Percentiles rank a stretch among this genome's conserved stretches.
phyloP scores from a whole-genome alignment of 2,113 vertebrate species.

The Mobula birostris region DNA sequence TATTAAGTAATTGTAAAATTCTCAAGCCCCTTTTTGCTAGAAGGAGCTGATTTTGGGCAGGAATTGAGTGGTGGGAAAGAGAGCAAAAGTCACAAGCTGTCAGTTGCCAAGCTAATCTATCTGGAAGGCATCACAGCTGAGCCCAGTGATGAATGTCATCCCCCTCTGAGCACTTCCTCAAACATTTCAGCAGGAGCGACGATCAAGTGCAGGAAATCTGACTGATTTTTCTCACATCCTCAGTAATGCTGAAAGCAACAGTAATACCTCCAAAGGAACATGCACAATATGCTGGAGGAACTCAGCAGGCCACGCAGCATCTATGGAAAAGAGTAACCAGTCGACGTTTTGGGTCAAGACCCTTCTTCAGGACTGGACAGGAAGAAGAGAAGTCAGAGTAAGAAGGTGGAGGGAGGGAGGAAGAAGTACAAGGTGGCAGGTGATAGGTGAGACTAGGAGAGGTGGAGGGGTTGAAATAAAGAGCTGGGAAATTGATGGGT shows the following conservation, averaged over 20 bases:
- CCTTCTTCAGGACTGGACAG: no score
- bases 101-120: neutral
- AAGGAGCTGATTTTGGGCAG: neutral
- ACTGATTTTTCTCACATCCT: neutral
- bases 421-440: no score
- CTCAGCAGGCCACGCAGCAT: no score
- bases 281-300: no score
- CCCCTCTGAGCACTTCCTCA: neutral
- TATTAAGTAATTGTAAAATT: neutral
- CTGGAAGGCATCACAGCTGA: neutral
- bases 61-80: neutral
- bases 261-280: neutral
- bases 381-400: no score
- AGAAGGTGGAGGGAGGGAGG: no score
- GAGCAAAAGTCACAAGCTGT: neutral
- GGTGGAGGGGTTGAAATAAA: no score
- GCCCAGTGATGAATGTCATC: neutral
- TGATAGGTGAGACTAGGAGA: no score
- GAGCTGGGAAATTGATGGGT: no score
- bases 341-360: no score
- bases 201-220: neutral
- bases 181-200: neutral
- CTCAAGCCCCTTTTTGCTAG: neutral
- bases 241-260: neutral
- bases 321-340: no score